A percentile compares a stretch with the other conserved stretches of the same genome.
phyloP scores from a whole-genome alignment of 1,140 invertebrate species.

The Lethocerus indicus region DNA sequence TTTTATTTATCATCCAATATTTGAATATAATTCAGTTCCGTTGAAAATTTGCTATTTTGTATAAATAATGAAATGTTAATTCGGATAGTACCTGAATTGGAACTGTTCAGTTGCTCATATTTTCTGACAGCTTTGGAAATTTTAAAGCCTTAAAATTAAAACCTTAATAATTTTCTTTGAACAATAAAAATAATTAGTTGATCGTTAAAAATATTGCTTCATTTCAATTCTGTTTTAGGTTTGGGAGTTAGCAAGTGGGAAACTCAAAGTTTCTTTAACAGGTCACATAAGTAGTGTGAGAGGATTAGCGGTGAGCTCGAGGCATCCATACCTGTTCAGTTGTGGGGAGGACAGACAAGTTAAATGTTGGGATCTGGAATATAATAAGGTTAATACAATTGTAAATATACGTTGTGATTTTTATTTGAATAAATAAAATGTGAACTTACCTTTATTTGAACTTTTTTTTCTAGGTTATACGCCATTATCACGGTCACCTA shows the following conservation, averaged over 20 bases:
- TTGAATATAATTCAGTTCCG: too few species aligned
- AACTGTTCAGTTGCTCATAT: too few species aligned
- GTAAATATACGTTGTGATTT: not conserved
- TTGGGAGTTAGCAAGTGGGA: constrained; percentile 93
- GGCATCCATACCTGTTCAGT: constrained; percentile 97
- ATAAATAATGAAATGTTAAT: too few species aligned
- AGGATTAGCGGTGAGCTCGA: constrained; percentile 78
- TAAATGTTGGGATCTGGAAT: constrained; percentile 15
- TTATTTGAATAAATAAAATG: not conserved
- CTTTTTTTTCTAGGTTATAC: constrained; percentile 47
- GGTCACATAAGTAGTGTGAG: constrained; percentile 96
- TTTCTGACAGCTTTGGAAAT: too few species aligned
- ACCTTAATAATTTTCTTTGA: too few species aligned
- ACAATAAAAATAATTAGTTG: too few species aligned
- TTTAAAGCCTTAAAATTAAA: not conserved
- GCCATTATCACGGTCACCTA: constrained; percentile 97
- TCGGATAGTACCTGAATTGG: too few species aligned
- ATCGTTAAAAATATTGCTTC: not conserved
- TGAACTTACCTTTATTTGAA: not conserved
- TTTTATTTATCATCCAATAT: too few species aligned
- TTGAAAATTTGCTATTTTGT: too few species aligned
- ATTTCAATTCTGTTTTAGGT: constrained; percentile 39
- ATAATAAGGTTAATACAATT: constrained; percentile 10
- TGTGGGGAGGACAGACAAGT: constrained; percentile 99
- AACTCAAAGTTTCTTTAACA: constrained; percentile 91